Percentiles rank a stretch among this genome's conserved stretches.
These are phyloP conservation scores for Hylaeus anthracinus DNA, from an alignment of 1,140 invertebrate genomes.

Conservation along the genomic window DNA sequence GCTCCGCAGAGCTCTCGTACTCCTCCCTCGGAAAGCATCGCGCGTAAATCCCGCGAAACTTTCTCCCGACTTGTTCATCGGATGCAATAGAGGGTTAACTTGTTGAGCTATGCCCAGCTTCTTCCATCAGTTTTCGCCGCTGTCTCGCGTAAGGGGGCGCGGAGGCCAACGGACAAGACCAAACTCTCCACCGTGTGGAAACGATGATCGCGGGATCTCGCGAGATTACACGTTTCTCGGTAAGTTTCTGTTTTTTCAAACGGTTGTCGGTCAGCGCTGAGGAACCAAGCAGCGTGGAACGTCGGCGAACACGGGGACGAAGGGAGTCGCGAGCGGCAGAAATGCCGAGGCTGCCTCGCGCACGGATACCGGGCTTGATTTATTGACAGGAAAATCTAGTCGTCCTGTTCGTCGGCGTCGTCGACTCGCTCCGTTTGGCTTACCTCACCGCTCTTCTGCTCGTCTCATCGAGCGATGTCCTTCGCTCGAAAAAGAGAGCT, in stretches of 20 bases:
- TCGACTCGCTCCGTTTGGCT: constrained; percentile 59
- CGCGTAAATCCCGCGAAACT: too few species aligned
- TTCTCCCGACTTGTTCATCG: too few species aligned
- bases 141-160: too few species aligned
- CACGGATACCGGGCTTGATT: constrained; percentile 73
- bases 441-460: constrained; percentile 69
- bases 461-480: constrained; percentile 58
- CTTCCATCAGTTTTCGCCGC: too few species aligned
- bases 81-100: too few species aligned
- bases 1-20: too few species aligned
- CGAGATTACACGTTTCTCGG: constrained; percentile 22
- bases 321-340: constrained; percentile 57
- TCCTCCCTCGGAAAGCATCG: too few species aligned
- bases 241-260: constrained; percentile 46
- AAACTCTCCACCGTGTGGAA: not conserved
- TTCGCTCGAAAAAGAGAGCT: constrained; percentile 54
- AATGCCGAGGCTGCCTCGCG: constrained; percentile 68
- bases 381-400: constrained; percentile 82
- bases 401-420: constrained; percentile 58
- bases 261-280: constrained; percentile 57
- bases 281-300: constrained; percentile 46
- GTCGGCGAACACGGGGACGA: constrained; percentile 21
- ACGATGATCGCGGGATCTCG: constrained; percentile 2
- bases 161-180: not conserved
- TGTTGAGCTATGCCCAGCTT: too few species aligned